Evolutionary conservation across 2,888 invertebrate genomes (phyloP), one percentile per base, ranked within the genome.

Genomic region (Entomobrya proxima): DNA sequence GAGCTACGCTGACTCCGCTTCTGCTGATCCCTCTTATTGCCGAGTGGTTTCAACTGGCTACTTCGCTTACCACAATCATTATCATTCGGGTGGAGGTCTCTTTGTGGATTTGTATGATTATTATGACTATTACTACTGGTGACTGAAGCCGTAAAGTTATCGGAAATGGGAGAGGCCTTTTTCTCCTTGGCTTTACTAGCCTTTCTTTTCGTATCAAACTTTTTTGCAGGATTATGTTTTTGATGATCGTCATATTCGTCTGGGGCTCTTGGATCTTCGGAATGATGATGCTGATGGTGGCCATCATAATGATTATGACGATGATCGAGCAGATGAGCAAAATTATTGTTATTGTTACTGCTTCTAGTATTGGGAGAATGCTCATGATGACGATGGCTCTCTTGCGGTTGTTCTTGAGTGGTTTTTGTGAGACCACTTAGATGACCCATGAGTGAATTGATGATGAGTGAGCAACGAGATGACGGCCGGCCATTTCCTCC

Each of bases 391-490:
- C 37, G 61, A 44, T 82, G 27, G 35, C 30, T 27, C 15, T 61
- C 72, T 27, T 80, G 67, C 13, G 80, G 80, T 69, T 37, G 47
- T 27, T 81, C 82, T 40, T 76, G 75, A 67, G 35, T 40, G 74
- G 32, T 76, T 67, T 83, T 76, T 27, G 75, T 75, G 18, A 74
- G 81, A 37, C 81, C 75, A 61, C 61, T 84, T 9, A 84, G 84
- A 84, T 84, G 84, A 77, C 84, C 84, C 84, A 84, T 77, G 21
- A 84, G 67, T 21, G 84, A 84, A 84, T 84, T 84, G 69, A 84
- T 84, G 84, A 84, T 84, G 76, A 84, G 84, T 47, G 84, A 84
- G 77, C 84, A 84, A 52, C 84, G 84, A 75, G 77, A 77, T 77
- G 84, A 84, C 77, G 84, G 84, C 44, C 84, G 47, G 9, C 75